Conservation (phyloP, 1,140 invertebrate genomes). For the Cotesia vestalis region DNA sequence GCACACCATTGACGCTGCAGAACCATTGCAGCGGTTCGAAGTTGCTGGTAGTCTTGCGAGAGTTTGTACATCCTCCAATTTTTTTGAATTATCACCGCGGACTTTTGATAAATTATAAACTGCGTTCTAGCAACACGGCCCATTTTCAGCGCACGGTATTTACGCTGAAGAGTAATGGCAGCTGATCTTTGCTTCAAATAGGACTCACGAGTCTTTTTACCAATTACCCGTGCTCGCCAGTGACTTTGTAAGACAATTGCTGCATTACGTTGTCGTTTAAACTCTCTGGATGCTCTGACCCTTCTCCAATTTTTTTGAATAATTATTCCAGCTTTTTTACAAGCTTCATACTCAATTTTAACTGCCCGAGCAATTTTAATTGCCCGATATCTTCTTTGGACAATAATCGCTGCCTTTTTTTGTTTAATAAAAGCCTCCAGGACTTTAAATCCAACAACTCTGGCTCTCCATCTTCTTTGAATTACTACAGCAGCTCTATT, state of each 20-base stretch:
- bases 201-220: background rate
- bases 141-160: conserved; percentile 19
- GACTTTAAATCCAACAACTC: background rate
- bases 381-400: too few relatives aligned
- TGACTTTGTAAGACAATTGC: too few relatives aligned
- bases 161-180: conserved; percentile 34
- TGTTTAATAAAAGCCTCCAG: background rate
- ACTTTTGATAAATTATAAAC: background rate
- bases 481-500: conserved; percentile 18
- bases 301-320: too few relatives aligned
- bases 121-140: background rate
- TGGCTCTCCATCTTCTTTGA: conserved; percentile 39
- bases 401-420: too few relatives aligned
- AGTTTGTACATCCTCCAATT: conserved; percentile 45
- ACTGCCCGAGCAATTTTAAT: too few relatives aligned
- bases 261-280: too few relatives aligned
- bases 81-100: conserved; percentile 45
- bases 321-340: too few relatives aligned
- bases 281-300: too few relatives aligned
- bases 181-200: conserved; percentile 17
- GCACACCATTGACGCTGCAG: conserved; percentile 53
- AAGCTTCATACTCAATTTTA: too few relatives aligned
- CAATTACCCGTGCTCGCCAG: background rate
- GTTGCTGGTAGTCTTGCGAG: conserved; percentile 42
- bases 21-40: conserved; percentile 49